phyloP scores from a whole-genome alignment of 2,797 vertebrate genomes.

The Poecilia gillii region DNA sequence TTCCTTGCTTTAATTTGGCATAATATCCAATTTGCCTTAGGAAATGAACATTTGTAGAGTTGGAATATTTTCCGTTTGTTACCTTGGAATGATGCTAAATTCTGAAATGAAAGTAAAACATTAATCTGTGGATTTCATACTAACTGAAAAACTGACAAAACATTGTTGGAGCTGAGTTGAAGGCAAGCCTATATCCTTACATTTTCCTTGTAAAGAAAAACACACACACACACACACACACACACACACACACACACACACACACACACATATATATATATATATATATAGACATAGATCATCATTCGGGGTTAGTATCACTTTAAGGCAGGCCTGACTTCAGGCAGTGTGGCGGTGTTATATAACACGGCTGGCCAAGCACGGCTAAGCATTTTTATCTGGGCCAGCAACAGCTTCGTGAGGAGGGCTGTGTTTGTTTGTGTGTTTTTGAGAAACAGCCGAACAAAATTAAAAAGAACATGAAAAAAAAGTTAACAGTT shows the following conservation, averaged over 20 bases:
- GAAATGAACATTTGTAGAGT: no score
- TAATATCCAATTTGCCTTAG: not conserved
- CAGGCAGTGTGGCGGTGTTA: constrained; percentile 50
- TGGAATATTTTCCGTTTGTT: not conserved
- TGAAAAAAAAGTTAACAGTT: not conserved
- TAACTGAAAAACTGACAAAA: not conserved
- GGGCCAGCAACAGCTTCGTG: constrained; percentile 44
- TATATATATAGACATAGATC: not conserved
- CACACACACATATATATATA: constrained; percentile 1
- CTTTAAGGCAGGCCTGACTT: constrained; percentile 36
- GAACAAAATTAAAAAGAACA: not conserved
- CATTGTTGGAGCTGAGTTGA: not conserved
- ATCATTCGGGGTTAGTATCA: constrained; percentile 45
- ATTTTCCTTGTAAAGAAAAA: not conserved
- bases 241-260: not conserved
- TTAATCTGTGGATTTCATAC: not conserved
- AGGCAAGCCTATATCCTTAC: not conserved
- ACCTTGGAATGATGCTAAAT: not conserved
- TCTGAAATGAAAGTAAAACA: not conserved
- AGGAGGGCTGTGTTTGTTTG: constrained; percentile 20
- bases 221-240: not conserved
- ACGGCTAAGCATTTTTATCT: constrained; percentile 54
- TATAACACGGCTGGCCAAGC: constrained; percentile 46
- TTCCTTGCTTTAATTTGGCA: not conserved
- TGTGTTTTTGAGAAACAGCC: not conserved